Conservation (phyloP, 2,888 invertebrate genomes). For the Eilema caniola region DNA sequence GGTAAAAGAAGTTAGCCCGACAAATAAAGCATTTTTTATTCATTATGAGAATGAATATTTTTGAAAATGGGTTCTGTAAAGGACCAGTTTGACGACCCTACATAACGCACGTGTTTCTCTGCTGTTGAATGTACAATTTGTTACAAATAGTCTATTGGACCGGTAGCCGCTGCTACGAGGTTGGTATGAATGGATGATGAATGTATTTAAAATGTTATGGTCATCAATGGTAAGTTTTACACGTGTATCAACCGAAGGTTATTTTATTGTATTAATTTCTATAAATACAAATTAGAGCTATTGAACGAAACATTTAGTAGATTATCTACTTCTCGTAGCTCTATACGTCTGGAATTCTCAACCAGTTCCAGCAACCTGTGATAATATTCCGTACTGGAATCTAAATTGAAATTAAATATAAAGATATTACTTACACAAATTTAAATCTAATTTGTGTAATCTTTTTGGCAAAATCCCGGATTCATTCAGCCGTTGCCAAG, state of each 20-base stretch:
- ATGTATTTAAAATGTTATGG: constrained; percentile 24
- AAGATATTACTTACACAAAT: too few species aligned
- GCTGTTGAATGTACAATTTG: constrained; percentile 35
- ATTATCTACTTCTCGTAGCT: background rate
- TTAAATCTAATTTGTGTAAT: background rate
- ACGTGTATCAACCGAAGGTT: constrained; percentile 13
- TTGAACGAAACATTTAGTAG: background rate
- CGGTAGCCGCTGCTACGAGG: constrained; percentile 19
- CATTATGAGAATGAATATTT: constrained; percentile 51
- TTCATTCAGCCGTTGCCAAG: background rate
- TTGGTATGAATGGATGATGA: constrained; percentile 37
- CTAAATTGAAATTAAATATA: too few species aligned
- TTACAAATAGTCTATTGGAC: constrained; percentile 28
- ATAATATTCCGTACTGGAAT: background rate
- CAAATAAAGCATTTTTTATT: constrained; percentile 55
- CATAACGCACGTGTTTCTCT: constrained; percentile 41
- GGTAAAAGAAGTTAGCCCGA: constrained; percentile 51
- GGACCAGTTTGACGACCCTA: constrained; percentile 46
- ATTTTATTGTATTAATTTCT: constrained; percentile 5
- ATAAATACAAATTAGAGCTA: background rate
- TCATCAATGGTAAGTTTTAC: constrained; percentile 15
- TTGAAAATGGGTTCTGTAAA: constrained; percentile 48
- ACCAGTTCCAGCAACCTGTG: background rate
- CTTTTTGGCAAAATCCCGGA: background rate
- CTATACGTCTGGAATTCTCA: background rate